Evolutionary conservation across 2,888 invertebrate genomes (phyloP).

Genomic region (Diadromus collaris): DNA sequence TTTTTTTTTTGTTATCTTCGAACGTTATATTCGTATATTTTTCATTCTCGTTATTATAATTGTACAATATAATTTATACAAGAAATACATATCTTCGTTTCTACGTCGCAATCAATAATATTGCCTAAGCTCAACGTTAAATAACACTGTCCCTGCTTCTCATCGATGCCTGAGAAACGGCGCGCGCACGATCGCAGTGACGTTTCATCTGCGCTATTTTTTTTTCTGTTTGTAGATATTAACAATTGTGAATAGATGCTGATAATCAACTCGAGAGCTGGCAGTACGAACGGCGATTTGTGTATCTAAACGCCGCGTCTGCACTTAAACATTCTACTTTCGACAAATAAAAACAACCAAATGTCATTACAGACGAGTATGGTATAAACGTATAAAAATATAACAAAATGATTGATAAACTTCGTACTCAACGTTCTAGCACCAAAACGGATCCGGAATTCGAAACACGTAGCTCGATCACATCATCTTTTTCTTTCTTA

Average conservation of each 20-base stretch:
- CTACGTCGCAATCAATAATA: conserved; percentile 62
- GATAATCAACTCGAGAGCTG: neutral
- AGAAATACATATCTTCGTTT: conserved; percentile 69
- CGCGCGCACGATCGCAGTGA: conserved; percentile 3
- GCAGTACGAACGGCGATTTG: neutral
- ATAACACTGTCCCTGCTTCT: conserved; percentile 57
- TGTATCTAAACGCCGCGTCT: too few species aligned
- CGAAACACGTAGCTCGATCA: conserved; percentile 20
- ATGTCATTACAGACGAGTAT: conserved; percentile 61
- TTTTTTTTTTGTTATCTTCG: conserved; percentile 12
- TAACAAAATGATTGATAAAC: conserved; percentile 71
- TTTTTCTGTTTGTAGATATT: neutral
- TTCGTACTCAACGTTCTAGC: conserved; percentile 36
- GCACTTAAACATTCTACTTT: neutral
- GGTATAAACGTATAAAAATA: conserved; percentile 77
- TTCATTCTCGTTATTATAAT: conserved; percentile 59
- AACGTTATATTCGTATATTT: conserved; percentile 65
- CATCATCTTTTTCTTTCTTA: neutral
- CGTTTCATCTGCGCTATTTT: neutral
- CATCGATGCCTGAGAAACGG: conserved; percentile 22
- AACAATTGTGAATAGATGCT: conserved; percentile 1
- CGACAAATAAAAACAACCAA: conserved; percentile 55
- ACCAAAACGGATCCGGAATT: conserved; percentile 26
- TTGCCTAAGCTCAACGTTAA: conserved; percentile 63
- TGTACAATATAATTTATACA: conserved; percentile 67